Percentiles rank a stretch among this genome's conserved stretches.
These are phyloP conservation scores for Loxodonta africana DNA, from an alignment of 2,113 vertebrate genomes.

Conservation along the genomic window DNA sequence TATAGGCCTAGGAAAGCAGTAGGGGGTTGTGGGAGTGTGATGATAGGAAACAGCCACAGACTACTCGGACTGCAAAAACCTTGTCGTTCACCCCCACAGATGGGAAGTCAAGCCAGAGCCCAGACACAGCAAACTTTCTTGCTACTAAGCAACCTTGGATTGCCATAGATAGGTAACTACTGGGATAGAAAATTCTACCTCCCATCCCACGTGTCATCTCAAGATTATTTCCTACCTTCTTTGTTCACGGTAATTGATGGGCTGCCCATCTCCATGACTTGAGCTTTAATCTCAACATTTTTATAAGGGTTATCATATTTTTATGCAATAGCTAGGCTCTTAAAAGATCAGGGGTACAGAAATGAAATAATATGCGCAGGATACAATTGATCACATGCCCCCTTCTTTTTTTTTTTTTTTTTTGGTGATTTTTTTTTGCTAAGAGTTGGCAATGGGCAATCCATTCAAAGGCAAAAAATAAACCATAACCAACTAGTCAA, in stretches of 20 bases:
- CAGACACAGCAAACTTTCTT: conserved; percentile 12
- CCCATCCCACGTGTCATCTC: neutral
- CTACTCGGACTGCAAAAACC: neutral
- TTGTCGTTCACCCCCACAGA: neutral
- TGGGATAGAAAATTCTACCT: neutral
- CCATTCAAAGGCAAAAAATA: conserved; percentile 38
- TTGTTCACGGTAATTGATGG: conserved; percentile 7
- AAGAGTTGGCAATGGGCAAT: conserved; percentile 29
- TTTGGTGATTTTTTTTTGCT: neutral
- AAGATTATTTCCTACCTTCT: neutral
- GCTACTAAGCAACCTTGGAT: conserved; percentile 22
- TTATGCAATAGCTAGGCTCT: neutral
- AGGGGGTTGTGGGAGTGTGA: neutral
- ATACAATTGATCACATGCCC: neutral
- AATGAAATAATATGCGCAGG: conserved; percentile 46
- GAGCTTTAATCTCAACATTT: conserved; percentile 41
- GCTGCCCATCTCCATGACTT: neutral
- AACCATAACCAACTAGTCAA: conserved; percentile 30
- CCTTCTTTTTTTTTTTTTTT: neutral
- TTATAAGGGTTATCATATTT: conserved; percentile 5
- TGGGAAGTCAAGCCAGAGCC: conserved; percentile 23
- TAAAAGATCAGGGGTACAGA: conserved; percentile 53
- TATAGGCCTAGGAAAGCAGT: conserved; percentile 21
- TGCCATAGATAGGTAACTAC: conserved; percentile 51
- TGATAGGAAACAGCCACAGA: conserved; percentile 35